A percentile compares a stretch with the other conserved stretches of the same genome.
Evolutionary conservation across 2,113 vertebrate genomes (phyloP).

Genomic region (Trachemys scripta): DNA sequence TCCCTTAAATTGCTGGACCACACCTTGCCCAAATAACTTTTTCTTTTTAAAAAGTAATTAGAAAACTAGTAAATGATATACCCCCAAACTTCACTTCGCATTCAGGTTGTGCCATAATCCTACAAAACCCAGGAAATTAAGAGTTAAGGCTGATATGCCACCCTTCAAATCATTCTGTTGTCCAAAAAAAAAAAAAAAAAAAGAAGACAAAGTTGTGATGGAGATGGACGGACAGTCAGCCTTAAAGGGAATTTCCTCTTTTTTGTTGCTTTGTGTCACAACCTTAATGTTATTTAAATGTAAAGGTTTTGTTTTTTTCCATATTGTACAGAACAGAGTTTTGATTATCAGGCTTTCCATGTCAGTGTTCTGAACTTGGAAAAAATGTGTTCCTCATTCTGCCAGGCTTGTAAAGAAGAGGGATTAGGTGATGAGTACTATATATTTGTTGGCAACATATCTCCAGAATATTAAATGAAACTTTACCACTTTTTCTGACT

Average conservation of each 20-base stretch:
- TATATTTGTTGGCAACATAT: slow-evolving; percentile 36
- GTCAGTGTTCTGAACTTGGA: background rate
- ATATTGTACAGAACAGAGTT: fast-evolving
- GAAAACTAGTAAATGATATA: background rate
- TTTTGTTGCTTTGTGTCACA: background rate
- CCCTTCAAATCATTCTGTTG: background rate
- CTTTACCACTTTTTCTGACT: background rate
- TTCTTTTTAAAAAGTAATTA: background rate
- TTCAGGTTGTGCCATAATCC: background rate
- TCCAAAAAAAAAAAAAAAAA: background rate
- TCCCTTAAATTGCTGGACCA: background rate
- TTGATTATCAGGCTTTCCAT: slow-evolving; percentile 3
- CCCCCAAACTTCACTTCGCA: background rate
- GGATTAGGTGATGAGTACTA: background rate
- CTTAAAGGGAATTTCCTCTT: background rate
- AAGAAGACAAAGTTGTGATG: background rate
- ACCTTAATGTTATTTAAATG: background rate
- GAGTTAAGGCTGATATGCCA: background rate
- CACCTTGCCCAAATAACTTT: background rate
- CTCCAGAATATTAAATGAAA: slow-evolving; percentile 37
- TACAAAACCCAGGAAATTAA: background rate
- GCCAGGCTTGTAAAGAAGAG: slow-evolving; percentile 27
- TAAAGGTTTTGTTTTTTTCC: background rate
- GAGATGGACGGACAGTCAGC: background rate
- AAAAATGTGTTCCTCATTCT: slow-evolving; percentile 18